Conservation (phyloP, 2,797 vertebrate species). For the Molossus alvarezi region DNA sequence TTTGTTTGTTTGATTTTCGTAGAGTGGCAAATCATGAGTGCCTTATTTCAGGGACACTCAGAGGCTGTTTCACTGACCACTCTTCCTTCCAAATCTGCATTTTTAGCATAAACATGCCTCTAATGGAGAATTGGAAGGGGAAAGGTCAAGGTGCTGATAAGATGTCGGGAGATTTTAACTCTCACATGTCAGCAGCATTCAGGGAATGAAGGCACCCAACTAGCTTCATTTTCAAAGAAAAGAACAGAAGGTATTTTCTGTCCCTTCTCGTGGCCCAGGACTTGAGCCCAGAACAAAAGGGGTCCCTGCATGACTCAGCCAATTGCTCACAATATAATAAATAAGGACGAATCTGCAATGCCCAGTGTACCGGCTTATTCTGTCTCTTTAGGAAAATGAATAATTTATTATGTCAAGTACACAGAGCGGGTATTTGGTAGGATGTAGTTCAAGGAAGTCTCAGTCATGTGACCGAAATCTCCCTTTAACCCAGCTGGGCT, state of each 20-base stretch:
- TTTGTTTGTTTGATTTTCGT: conserved; percentile 64
- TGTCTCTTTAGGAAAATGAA: not conserved
- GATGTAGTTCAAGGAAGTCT: not conserved
- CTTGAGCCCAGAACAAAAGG: not conserved
- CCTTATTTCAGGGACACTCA: conserved; percentile 86
- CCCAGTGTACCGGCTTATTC: not conserved
- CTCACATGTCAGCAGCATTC: not conserved
- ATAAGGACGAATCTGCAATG: not conserved
- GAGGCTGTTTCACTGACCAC: conserved; percentile 66
- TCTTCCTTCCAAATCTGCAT: conserved; percentile 81
- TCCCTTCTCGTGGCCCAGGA: not conserved
- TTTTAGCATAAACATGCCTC: conserved; percentile 80
- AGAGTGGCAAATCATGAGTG: conserved; percentile 85
- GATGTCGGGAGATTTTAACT: conserved; percentile 29
- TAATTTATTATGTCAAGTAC: not conserved
- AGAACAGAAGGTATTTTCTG: not conserved
- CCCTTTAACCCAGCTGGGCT: not conserved
- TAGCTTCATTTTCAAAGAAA: conserved; percentile 45
- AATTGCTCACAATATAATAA: not conserved
- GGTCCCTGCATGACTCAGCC: not conserved
- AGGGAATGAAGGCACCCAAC: not conserved
- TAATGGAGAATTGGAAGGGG: conserved; percentile 68
- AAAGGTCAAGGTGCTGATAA: conserved; percentile 68
- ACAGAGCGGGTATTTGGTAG: not conserved
- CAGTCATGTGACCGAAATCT: not conserved